Conservation (phyloP, 2,113 vertebrate species). For the Mustelus asterias region DNA sequence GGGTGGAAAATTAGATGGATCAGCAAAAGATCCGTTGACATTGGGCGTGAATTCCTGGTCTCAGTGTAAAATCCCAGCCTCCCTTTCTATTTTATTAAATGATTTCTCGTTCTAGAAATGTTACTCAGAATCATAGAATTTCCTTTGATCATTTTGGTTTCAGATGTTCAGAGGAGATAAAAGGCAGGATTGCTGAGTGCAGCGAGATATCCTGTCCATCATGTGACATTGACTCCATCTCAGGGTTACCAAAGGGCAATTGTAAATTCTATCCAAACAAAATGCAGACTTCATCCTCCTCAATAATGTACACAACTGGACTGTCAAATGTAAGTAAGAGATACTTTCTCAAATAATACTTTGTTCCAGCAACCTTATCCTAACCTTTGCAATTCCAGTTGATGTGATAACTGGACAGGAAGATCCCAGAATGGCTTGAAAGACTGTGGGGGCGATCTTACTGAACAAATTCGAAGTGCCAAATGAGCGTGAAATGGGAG, state of each 20-base stretch:
- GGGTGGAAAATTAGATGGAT: no score
- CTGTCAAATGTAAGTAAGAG: conserved; percentile 50
- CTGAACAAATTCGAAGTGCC: no score
- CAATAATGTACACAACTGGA: conserved; percentile 55
- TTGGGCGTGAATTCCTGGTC: no score
- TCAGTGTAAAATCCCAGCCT: no score
- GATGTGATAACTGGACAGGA: no score
- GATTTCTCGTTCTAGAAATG: background rate
- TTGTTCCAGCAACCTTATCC: background rate
- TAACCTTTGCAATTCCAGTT: no score
- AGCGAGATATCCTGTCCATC: conserved; percentile 43
- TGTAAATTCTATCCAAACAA: conserved; percentile 50
- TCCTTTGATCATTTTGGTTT: conserved; percentile 19
- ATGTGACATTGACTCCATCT: conserved; percentile 47
- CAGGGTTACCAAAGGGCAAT: conserved; percentile 49
- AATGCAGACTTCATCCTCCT: conserved; percentile 45
- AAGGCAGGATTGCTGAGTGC: conserved; percentile 45
- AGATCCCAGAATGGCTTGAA: no score
- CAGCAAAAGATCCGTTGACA: no score
- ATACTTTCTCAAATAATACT: background rate
- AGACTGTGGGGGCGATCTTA: no score
- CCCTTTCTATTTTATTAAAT: background rate
- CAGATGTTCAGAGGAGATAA: conserved; percentile 51
- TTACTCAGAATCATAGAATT: background rate
- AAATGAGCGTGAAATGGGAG: no score